Conservation (phyloP, 2,113 vertebrate genomes). For the Forbesichthys agassizii region DNA sequence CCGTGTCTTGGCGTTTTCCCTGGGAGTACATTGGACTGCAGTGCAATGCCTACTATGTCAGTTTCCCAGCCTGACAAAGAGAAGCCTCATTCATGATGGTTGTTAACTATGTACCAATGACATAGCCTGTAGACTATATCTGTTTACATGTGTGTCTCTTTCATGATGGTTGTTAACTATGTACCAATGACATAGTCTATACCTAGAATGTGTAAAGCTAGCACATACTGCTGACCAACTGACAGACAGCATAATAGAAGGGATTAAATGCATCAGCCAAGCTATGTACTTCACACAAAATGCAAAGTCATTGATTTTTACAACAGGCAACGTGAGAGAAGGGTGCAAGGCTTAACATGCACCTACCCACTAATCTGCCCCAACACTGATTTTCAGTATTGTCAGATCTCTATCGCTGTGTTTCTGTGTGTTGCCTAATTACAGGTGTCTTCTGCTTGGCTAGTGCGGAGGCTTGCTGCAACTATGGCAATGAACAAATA, state of each 20-base stretch:
- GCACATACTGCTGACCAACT: constrained; percentile 5
- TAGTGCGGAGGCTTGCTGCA: constrained; percentile 40
- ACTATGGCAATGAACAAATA: constrained; percentile 72
- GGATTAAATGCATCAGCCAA: constrained; percentile 20
- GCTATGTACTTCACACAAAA: constrained; percentile 6
- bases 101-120: neutral
- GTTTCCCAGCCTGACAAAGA: neutral
- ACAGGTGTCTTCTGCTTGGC: constrained; percentile 33
- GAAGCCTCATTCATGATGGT: constrained; percentile 17
- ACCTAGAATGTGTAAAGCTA: neutral
- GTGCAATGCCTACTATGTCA: too few species aligned
- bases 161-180: constrained; percentile 9
- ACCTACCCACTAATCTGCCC: constrained; percentile 30
- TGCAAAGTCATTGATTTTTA: constrained; percentile 11
- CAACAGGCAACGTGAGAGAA: constrained; percentile 9
- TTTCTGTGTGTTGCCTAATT: constrained; percentile 45
- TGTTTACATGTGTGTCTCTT: constrained; percentile 9
- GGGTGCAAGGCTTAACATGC: constrained; percentile 39
- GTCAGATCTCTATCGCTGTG: constrained; percentile 29
- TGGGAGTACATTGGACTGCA: neutral
- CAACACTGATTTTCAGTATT: constrained; percentile 20
- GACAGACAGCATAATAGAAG: constrained; percentile 17
- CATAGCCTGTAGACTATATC: neutral
- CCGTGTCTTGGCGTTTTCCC: neutral
- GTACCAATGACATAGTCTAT: neutral